phyloP scores from a whole-genome alignment of 2,888 invertebrate species.

The Yponomeuta sedellus region DNA sequence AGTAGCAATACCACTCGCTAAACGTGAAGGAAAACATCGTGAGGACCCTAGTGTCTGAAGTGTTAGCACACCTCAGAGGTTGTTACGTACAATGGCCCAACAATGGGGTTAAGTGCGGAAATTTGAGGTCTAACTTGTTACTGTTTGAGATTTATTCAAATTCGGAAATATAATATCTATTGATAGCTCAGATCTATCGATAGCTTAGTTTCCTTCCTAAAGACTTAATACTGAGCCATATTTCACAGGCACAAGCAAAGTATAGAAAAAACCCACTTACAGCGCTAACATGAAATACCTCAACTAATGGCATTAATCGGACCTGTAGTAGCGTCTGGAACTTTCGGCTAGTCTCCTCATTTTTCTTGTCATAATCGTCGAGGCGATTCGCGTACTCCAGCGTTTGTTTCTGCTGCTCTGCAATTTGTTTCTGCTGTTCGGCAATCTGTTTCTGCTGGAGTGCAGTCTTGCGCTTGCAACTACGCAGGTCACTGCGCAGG shows the following conservation, averaged over 20 bases:
- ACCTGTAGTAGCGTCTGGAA: conserved; percentile 91
- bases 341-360: conserved; percentile 91
- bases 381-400: conserved; percentile 89
- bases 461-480: conserved; percentile 87
- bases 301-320: conserved; percentile 19
- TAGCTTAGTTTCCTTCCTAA: neutral
- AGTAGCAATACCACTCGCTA: too few species aligned
- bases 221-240: neutral
- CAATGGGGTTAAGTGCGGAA: too few species aligned
- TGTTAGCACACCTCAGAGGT: too few species aligned
- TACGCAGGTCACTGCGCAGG: conserved; percentile 85
- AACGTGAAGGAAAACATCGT: too few species aligned
- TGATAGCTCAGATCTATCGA: neutral
- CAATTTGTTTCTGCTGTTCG: conserved; percentile 83
- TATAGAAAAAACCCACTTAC: neutral
- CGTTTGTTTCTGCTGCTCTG: conserved; percentile 85
- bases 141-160: too few species aligned
- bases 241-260: neutral
- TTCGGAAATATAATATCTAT: too few species aligned
- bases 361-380: conserved; percentile 93
- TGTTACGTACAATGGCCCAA: too few species aligned
- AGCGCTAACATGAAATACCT: conserved; percentile 8
- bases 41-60: too few species aligned
- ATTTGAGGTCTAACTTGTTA: too few species aligned
- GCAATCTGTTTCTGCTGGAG: conserved; percentile 91